These are phyloP conservation scores for Heliothis peltigera DNA, from an alignment of 2,888 invertebrate genomes.

Conservation along the genomic window DNA sequence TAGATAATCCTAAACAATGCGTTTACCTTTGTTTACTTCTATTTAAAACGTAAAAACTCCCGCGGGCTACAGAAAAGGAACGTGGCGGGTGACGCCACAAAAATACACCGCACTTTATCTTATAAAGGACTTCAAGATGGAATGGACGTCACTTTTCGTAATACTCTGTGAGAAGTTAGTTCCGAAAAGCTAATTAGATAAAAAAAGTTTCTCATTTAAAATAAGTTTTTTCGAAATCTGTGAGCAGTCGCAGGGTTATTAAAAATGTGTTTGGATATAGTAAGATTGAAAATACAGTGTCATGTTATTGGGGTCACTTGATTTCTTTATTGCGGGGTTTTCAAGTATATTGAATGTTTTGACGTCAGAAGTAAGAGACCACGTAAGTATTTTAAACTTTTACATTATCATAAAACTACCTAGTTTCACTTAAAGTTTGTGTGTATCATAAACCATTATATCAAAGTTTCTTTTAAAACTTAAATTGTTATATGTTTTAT, in stretches of 20 bases:
- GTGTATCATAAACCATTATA: no score
- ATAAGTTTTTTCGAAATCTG: neutral
- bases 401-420: neutral
- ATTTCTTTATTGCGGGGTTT: neutral
- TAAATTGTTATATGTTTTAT: neutral
- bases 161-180: conserved; percentile 20
- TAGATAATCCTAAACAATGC: conserved; percentile 42
- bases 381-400: conserved; percentile 21
- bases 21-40: conserved; percentile 61
- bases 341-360: neutral
- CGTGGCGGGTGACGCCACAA: conserved; percentile 56
- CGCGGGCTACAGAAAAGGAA: conserved; percentile 60
- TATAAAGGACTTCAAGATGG: conserved; percentile 45
- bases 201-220: no score
- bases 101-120: conserved; percentile 53
- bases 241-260: conserved; percentile 11
- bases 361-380: neutral
- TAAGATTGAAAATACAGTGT: neutral
- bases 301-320: neutral
- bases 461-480: no score
- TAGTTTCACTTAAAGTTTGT: no score
- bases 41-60: conserved; percentile 63
- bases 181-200: neutral
- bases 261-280: neutral
- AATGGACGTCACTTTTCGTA: conserved; percentile 39